Evolutionary conservation across 2,888 invertebrate species (phyloP), one percentile per base, ranked within the genome.

Genomic region (Ethmia dodecea): DNA sequence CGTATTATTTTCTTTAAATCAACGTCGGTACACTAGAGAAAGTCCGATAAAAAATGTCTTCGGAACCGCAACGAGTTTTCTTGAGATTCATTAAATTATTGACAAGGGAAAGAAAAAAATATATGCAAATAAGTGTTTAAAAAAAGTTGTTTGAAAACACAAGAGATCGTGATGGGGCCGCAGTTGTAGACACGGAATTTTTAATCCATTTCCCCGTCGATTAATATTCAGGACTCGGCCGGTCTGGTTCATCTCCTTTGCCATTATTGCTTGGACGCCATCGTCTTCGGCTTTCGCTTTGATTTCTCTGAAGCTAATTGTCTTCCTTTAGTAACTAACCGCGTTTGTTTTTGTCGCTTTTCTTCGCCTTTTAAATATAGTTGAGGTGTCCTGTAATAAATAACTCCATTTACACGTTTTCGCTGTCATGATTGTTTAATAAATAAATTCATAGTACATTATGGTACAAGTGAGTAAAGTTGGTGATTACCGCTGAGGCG

Each of bases 141-240:
- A 81, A 81, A 84, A 84, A 83, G 75, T 83, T 83, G 83, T 83
- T 86, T 76, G 66, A 58, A 71, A 78, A 79, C 75, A 75, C 72
- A 64, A 74, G 70, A 68, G 72, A 75, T 77, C 70, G 77, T 61
- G 72, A 60, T 54, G 61, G 61, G 66, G 60, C 60, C 65, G 59
- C 63, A 60, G 73, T 72, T 67, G 76, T 73, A 55, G 68, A 81
- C 81, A 80, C 63, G 75, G 84, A 81, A 80, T 84, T 84, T 84
- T 87, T 87, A 87, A 87, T 87, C 87, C 81, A 86, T 87, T 86
- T 86, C 86, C 86, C 73, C 55, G 81, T 70, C 79, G 79, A 87
- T 87, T 87, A 87, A 87, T 86, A 87, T 87, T 87, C 87, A 87
- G 66, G 70, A 58, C 83, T 65, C 74, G 83, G 60, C 55, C 72